Evolutionary conservation across 2,797 vertebrate genomes (phyloP).

Genomic region (Eulemur rubriventer): DNA sequence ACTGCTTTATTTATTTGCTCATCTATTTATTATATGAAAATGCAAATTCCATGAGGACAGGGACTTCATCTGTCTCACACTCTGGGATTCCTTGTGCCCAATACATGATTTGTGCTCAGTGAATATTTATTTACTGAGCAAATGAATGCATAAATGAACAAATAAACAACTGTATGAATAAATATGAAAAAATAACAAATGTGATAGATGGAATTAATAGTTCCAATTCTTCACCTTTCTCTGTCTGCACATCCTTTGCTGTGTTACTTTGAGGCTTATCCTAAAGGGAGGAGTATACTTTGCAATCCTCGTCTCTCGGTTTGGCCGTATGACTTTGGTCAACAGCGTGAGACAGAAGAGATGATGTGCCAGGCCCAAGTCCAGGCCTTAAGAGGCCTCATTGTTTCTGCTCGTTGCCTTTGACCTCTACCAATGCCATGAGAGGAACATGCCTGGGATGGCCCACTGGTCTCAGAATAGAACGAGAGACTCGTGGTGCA

Average conservation of each 20-base stretch:
- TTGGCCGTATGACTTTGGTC: neutral
- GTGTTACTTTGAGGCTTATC: neutral
- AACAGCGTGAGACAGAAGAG: neutral
- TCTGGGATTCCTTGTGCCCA: neutral
- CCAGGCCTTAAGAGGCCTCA: neutral
- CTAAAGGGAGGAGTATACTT: neutral
- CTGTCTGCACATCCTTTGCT: neutral
- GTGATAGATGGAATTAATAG: neutral
- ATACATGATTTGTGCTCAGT: neutral
- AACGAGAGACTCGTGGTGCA: rapidly evolving
- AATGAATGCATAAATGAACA: neutral
- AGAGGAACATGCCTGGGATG: neutral
- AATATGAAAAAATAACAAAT: too few relatives aligned
- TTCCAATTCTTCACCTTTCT: neutral
- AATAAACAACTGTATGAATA: neutral
- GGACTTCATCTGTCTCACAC: neutral
- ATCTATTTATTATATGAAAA: neutral
- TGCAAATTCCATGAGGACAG: neutral
- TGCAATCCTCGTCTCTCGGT: neutral
- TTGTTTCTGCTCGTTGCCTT: neutral
- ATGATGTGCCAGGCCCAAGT: neutral
- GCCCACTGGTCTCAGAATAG: neutral
- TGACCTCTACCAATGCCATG: neutral
- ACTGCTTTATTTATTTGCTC: neutral
- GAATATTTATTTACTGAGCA: neutral